Conservation (phyloP, 53 echinoderm and acorn worm species). For the Astropecten irregularis region DNA sequence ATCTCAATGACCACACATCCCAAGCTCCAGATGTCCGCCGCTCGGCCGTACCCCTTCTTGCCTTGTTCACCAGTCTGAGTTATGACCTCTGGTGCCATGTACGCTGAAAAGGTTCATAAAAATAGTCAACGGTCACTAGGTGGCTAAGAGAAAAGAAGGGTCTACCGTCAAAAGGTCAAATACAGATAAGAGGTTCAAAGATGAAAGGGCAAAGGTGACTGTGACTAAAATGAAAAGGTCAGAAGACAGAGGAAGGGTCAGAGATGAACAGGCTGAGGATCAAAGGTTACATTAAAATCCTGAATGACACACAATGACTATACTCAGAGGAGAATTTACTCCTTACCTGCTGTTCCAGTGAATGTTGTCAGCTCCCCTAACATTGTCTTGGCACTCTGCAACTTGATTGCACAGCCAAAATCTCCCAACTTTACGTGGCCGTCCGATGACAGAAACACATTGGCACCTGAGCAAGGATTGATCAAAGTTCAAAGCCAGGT, state of each 20-base stretch:
- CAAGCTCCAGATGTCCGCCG: conserved; percentile 96
- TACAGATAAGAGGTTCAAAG: background rate
- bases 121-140: too few species aligned
- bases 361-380: conserved; percentile 84
- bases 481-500: too few species aligned
- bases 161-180: background rate
- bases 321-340: too few species aligned
- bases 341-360: conserved; percentile 92
- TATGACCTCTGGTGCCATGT: conserved; percentile 99
- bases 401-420: conserved; percentile 93
- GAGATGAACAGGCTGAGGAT: too few species aligned
- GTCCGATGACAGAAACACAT: conserved; percentile 94
- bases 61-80: conserved; percentile 87
- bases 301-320: too few species aligned
- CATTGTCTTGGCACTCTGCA: conserved; percentile 85
- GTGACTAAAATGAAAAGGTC: too few species aligned
- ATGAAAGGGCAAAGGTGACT: background rate
- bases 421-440: conserved; percentile 98
- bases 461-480: conserved; percentile 78
- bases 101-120: conserved; percentile 81
- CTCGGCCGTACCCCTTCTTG: conserved; percentile 87
- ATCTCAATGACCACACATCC: conserved; percentile 97
- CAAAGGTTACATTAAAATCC: too few species aligned
- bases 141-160: too few species aligned
- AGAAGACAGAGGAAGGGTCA: too few species aligned